These are phyloP conservation scores for Brachionus rubens DNA, from an alignment of 1,140 invertebrate species.

Conservation along the genomic window DNA sequence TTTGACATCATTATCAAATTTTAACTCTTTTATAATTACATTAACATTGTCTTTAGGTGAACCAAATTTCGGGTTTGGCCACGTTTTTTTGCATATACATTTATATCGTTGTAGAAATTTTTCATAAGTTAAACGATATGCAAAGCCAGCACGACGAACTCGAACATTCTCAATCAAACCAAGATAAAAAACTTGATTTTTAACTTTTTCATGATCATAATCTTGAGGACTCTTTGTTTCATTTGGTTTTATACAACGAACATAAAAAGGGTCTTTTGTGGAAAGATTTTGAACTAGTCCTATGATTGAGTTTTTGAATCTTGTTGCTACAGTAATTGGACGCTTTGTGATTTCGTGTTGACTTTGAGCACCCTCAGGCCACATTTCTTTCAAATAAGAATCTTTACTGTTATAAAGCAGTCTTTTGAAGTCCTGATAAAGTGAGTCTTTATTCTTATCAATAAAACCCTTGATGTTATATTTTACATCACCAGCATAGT, in stretches of 20 bases:
- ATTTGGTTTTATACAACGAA: constrained; percentile 91
- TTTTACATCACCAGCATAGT: constrained; percentile 92
- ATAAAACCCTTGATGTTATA: constrained; percentile 84
- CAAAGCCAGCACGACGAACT: constrained; percentile 87
- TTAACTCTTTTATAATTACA: constrained; percentile 75
- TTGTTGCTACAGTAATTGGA: constrained; percentile 81
- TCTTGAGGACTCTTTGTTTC: constrained; percentile 78
- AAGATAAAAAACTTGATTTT: constrained; percentile 78
- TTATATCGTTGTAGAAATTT: constrained; percentile 85
- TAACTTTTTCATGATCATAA: constrained; percentile 73
- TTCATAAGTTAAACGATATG: constrained; percentile 81
- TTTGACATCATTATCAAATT: constrained; percentile 77
- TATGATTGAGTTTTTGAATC: constrained; percentile 91
- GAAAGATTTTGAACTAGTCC: constrained; percentile 80
- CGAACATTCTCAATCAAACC: constrained; percentile 87
- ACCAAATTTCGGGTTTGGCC: constrained; percentile 82
- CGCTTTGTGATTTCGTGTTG: constrained; percentile 87
- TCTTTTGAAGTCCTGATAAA: constrained; percentile 92
- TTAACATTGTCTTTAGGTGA: constrained; percentile 75
- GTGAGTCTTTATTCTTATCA: constrained; percentile 90
- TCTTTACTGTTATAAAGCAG: constrained; percentile 70
- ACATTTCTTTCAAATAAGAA: constrained; percentile 72
- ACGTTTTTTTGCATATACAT: constrained; percentile 87
- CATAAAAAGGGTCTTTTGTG: constrained; percentile 87
- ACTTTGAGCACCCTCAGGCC: constrained; percentile 84